phyloP scores from a whole-genome alignment of 2,888 invertebrate genomes.

The Megaustenia siamemsis region DNA sequence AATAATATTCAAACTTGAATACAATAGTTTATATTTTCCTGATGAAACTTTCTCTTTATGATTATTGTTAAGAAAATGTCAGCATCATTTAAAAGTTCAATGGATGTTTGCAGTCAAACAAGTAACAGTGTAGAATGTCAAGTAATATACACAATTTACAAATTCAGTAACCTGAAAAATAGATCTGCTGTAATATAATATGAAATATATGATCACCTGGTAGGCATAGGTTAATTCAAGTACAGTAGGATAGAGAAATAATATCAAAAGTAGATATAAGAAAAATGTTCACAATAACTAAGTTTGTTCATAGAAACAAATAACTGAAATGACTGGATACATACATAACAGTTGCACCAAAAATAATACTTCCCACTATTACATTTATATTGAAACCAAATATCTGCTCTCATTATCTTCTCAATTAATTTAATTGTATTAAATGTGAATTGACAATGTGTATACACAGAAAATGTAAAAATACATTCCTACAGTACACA shows the following conservation, averaged over 20 bases:
- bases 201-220: neutral
- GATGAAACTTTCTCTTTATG: neutral
- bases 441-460: too few species aligned
- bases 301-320: neutral
- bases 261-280: neutral
- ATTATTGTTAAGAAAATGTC: neutral
- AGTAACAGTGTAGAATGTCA: neutral
- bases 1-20: neutral
- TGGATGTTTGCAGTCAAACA: neutral
- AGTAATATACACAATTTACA: slow-evolving; percentile 4
- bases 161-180: neutral
- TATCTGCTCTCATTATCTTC: too few species aligned
- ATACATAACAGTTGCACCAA: too few species aligned
- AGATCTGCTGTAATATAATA: neutral
- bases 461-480: too few species aligned
- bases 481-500: too few species aligned
- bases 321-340: too few species aligned
- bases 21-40: neutral
- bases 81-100: neutral
- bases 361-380: too few species aligned
- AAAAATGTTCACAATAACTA: neutral
- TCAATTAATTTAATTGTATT: too few species aligned
- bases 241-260: neutral
- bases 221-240: neutral
- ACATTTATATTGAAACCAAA: too few species aligned